Conservation (phyloP, 2,888 invertebrate species). For the Fragum sueziense region DNA sequence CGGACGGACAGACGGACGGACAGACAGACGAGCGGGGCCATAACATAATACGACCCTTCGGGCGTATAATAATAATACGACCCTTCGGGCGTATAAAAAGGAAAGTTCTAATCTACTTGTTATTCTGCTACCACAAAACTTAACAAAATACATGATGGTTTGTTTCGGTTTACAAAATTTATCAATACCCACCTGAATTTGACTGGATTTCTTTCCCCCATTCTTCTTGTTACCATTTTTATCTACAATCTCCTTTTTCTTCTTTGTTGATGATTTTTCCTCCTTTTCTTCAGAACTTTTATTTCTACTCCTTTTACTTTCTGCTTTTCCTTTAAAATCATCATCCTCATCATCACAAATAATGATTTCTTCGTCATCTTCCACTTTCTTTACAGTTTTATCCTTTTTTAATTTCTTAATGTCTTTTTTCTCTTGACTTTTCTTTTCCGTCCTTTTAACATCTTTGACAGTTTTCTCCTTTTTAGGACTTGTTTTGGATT, state of each 20-base stretch:
- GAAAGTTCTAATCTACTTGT: not conserved
- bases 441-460: slow-evolving; percentile 30
- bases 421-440: slow-evolving; percentile 21
- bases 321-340: not conserved
- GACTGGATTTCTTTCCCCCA: not conserved
- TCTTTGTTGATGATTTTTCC: not conserved
- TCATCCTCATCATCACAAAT: slow-evolving; percentile 14
- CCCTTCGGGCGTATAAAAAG: too few species aligned
- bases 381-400: not conserved
- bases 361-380: slow-evolving; percentile 6
- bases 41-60: too few species aligned
- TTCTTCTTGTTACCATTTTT: slow-evolving; percentile 12
- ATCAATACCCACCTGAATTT: not conserved
- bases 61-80: too few species aligned
- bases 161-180: too few species aligned
- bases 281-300: not conserved
- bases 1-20: too few species aligned
- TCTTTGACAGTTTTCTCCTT: slow-evolving; percentile 22
- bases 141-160: not conserved
- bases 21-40: too few species aligned
- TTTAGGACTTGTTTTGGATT: slow-evolving; percentile 7
- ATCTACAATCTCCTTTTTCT: not conserved
- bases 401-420: slow-evolving; percentile 5
- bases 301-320: not conserved
- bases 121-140: not conserved